Percentiles rank a stretch among this genome's conserved stretches.
Conservation (phyloP, 2,888 invertebrate genomes). For the Lissocephala sabroskyi region DNA sequence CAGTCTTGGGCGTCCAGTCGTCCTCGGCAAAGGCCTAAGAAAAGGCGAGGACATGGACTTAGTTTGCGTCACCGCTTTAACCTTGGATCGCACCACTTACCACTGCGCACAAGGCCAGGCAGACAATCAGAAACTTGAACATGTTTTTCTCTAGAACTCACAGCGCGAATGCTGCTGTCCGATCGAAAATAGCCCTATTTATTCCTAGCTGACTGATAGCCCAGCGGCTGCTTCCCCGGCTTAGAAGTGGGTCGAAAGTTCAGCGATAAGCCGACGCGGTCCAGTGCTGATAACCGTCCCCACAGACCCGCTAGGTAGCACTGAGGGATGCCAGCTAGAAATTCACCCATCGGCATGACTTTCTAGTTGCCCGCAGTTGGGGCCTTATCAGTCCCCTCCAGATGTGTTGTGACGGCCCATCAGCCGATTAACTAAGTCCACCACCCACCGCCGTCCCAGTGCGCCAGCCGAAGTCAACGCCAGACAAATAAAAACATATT, state of each 20-base stretch:
- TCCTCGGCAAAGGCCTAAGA: constrained; percentile 53
- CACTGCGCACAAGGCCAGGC: constrained; percentile 37
- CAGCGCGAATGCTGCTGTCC: not conserved
- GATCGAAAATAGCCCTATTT: not conserved
- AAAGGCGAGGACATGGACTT: not conserved
- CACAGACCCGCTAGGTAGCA: too few relatives aligned
- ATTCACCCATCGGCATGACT: too few relatives aligned
- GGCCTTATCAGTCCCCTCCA: too few relatives aligned
- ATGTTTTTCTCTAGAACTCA: constrained; percentile 23
- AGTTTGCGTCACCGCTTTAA: not conserved
- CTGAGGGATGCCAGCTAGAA: too few relatives aligned
- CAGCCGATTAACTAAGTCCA: too few relatives aligned
- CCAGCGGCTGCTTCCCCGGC: constrained; percentile 7
- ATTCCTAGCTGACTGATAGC: too few relatives aligned
- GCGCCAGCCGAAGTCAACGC: too few relatives aligned
- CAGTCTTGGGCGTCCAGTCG: constrained; percentile 59
- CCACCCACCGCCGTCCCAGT: too few relatives aligned
- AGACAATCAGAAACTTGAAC: constrained; percentile 40
- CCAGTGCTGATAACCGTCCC: too few relatives aligned
- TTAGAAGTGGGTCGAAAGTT: constrained; percentile 36
- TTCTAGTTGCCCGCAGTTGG: too few relatives aligned
- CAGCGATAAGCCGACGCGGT: constrained; percentile 25
- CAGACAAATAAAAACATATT: too few relatives aligned
- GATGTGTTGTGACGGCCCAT: too few relatives aligned
- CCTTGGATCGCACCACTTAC: constrained; percentile 27